Evolutionary conservation across 1,140 invertebrate genomes (phyloP).

Genomic region (Cydia amplana): DNA sequence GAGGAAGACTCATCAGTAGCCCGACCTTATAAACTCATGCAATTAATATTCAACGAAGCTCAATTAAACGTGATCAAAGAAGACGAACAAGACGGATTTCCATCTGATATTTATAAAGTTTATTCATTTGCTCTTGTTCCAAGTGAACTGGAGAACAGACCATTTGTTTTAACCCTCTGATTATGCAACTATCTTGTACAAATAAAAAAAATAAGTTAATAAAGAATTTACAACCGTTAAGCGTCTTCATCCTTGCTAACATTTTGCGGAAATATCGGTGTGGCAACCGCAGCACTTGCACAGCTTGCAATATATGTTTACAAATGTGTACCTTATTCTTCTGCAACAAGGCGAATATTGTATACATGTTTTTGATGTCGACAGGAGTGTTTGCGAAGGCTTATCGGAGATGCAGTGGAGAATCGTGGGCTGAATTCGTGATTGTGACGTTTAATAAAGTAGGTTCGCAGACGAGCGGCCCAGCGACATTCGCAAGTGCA

Average conservation of each 20-base stretch:
- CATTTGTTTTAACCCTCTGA: neutral
- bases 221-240: neutral
- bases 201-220: neutral
- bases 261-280: constrained; percentile 21
- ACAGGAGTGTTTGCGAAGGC: constrained; percentile 32
- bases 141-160: constrained; percentile 1
- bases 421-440: constrained; percentile 69
- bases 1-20: constrained; percentile 95
- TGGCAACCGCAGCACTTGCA: constrained; percentile 8
- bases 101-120: constrained; percentile 93
- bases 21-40: constrained; percentile 82
- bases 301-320: neutral
- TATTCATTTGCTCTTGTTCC: constrained; percentile 93
- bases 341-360: neutral
- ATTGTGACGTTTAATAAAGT: constrained; percentile 65
- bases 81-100: constrained; percentile 92
- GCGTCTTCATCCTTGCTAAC: constrained; percentile 5
- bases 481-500: constrained; percentile 58
- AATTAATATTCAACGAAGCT: constrained; percentile 85
- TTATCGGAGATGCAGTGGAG: constrained; percentile 62
- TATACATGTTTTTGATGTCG: constrained; percentile 2
- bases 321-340: neutral
- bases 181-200: neutral
- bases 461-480: constrained; percentile 53
- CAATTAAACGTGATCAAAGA: constrained; percentile 87